A percentile compares a stretch with the other conserved stretches of the same genome.
phyloP scores from a whole-genome alignment of 2,113 vertebrate species.

The Pelecanus crispus region DNA sequence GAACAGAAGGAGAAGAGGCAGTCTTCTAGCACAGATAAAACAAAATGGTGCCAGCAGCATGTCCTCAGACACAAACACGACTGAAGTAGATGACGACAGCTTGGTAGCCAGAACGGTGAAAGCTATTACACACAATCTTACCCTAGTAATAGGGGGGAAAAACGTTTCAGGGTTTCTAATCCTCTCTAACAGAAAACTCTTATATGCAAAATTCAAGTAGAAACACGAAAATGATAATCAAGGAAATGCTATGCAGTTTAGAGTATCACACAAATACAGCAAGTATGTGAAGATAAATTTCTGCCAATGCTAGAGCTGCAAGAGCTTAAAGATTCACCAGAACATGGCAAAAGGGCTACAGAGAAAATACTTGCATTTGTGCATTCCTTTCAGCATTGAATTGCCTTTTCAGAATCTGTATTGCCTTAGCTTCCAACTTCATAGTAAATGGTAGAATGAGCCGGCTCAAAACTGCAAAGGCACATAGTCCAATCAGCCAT shows the following conservation, averaged over 20 bases:
- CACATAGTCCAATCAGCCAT: not conserved
- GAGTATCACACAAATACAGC: not conserved
- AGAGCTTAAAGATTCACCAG: not conserved
- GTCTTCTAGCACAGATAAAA: slow-evolving; percentile 26
- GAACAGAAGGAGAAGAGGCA: slow-evolving; percentile 65
- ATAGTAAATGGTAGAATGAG: rapidly evolving
- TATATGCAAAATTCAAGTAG: not conserved
- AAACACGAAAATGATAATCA: not conserved
- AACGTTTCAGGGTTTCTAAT: not conserved
- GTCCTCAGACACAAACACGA: slow-evolving; percentile 50
- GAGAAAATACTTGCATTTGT: not conserved
- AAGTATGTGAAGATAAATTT: not conserved
- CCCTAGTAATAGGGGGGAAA: not conserved
- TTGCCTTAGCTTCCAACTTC: not conserved
- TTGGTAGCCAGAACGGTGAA: slow-evolving; percentile 65
- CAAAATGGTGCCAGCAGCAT: slow-evolving; percentile 59
- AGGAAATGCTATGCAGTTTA: not conserved
- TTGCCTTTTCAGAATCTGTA: not conserved
- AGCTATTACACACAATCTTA: slow-evolving; percentile 17
- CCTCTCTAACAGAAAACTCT: not conserved
- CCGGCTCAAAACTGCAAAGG: not conserved
- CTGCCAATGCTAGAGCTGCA: not conserved
- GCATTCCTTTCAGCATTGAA: not conserved
- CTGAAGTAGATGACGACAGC: slow-evolving; percentile 48
- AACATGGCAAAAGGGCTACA: not conserved